Base-by-base conservation (phyloP, 1,140 invertebrate species). In the Zaprionus lachaisei region DNA sequence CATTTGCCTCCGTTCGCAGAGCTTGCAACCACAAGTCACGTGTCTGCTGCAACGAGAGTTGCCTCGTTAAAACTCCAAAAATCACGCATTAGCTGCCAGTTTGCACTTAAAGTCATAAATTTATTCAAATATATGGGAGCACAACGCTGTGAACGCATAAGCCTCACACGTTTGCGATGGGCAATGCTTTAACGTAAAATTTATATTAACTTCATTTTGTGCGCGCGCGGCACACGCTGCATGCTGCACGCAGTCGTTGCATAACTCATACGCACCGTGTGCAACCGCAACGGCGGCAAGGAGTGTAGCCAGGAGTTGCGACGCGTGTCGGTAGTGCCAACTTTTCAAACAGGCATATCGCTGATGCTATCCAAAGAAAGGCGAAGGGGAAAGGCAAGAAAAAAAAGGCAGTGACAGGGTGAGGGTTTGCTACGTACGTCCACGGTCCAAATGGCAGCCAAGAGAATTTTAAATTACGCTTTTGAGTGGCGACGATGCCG, bases 21-120 rank as follows among this genome's bases (percentile, higher is more conserved):
- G 61, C 38, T 63, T 22, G 63, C 51, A 66, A 34, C 63, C 63
- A 56, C 58, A 68, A 65, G 72, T 79, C 74, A 85, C 84, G 83
- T 80, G 72, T 56, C 24, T 70, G 60, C 37, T 55, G 57, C 66
- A 54, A 17, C 11, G n/a, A 4, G 37, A 26, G 49, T 68, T 63
- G 51, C 34, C 75, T 70, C 75, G 75, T 73, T 77, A 70, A 70
- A 64, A 66, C 73, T 72, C 79, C 79, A 77, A 84, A 90, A 89
- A 90, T 90, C 85, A 82, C 79, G 81, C 85, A 85, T 90, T 90
- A 89, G 85, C 81, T 90, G 85, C 81, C 81, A 81, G 85, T 77
- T 90, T 89, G 85, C 85, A 90, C 85, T 89, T 89, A 89, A 89
- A 89, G 85, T 89, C 81, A 90, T 89, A 89, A 89, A 89, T 89